phyloP scores from a whole-genome alignment of 2,113 vertebrate genomes.

The Oriolus oriolus region DNA sequence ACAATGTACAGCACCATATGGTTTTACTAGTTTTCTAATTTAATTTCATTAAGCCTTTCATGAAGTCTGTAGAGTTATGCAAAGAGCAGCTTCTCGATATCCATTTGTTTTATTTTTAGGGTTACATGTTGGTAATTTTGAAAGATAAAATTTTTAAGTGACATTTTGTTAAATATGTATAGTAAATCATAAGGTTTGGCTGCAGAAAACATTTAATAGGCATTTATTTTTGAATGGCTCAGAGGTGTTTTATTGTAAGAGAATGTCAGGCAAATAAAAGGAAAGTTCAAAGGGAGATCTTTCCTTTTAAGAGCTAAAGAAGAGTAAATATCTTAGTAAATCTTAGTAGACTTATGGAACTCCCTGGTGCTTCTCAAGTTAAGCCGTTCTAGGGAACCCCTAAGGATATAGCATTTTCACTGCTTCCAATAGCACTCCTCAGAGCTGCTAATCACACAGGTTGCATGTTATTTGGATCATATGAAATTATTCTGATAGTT shows the following conservation, averaged over 20 bases:
- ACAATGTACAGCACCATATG: neutral
- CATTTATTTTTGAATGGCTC: slow-evolving; percentile 43
- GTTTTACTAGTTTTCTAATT: neutral
- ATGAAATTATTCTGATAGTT: neutral
- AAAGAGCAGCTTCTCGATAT: neutral
- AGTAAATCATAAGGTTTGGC: slow-evolving; percentile 31
- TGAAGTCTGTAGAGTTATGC: neutral
- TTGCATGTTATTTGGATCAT: neutral
- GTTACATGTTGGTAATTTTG: neutral
- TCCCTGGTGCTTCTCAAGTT: neutral
- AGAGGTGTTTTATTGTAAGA: slow-evolving; percentile 54
- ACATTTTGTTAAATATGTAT: neutral
- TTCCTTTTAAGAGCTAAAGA: slow-evolving; percentile 61
- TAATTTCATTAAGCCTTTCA: neutral
- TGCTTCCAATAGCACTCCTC: neutral
- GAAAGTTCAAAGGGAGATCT: slow-evolving; percentile 63
- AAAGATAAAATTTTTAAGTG: slow-evolving; percentile 24
- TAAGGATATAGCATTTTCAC: neutral
- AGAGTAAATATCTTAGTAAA: slow-evolving; percentile 66
- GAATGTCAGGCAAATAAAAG: slow-evolving; percentile 70
- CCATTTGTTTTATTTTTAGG: neutral
- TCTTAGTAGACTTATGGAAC: slow-evolving; percentile 50
- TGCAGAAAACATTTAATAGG: slow-evolving; percentile 47
- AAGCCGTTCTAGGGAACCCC: neutral
- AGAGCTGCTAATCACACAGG: neutral